Percentiles rank a stretch among this genome's conserved stretches.
These are phyloP conservation scores for Scaptomyza flava DNA, from an alignment of 2,888 invertebrate genomes.

Conservation along the genomic window DNA sequence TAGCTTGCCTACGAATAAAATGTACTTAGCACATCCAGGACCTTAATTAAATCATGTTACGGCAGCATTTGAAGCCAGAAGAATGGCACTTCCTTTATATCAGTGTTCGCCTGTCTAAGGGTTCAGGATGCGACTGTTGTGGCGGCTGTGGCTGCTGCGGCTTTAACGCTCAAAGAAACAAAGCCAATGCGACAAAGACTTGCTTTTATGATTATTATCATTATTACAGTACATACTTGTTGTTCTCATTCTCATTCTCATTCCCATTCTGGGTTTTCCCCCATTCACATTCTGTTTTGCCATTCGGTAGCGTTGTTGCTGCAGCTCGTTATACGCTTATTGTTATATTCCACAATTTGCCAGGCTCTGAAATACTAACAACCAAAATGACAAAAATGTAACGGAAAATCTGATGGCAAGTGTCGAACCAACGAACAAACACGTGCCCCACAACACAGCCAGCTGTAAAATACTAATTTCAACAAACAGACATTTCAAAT, in stretches of 20 bases:
- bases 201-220: slow-evolving; percentile 72
- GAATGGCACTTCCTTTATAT: no score
- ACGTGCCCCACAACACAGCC: slow-evolving; percentile 19
- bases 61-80: slow-evolving; percentile 2
- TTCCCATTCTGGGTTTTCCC: neutral
- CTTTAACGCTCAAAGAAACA: slow-evolving; percentile 52
- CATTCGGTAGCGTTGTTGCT: slow-evolving; percentile 23
- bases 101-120: neutral
- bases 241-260: slow-evolving; percentile 22
- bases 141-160: slow-evolving; percentile 43
- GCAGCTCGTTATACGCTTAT: slow-evolving; percentile 59
- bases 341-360: slow-evolving; percentile 64
- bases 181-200: slow-evolving; percentile 52
- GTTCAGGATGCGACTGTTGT: neutral
- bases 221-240: slow-evolving; percentile 54
- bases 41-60: slow-evolving; percentile 77
- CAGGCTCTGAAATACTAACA: slow-evolving; percentile 26
- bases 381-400: slow-evolving; percentile 13
- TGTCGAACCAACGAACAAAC: slow-evolving; percentile 22
- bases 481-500: slow-evolving; percentile 43
- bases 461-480: slow-evolving; percentile 40
- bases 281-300: neutral
- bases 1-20: slow-evolving; percentile 58
- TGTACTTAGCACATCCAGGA: slow-evolving; percentile 77
- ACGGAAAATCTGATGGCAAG: slow-evolving; percentile 33